These are phyloP conservation scores for Achatina immaculata DNA, from an alignment of 1,140 invertebrate genomes.

Conservation along the genomic window DNA sequence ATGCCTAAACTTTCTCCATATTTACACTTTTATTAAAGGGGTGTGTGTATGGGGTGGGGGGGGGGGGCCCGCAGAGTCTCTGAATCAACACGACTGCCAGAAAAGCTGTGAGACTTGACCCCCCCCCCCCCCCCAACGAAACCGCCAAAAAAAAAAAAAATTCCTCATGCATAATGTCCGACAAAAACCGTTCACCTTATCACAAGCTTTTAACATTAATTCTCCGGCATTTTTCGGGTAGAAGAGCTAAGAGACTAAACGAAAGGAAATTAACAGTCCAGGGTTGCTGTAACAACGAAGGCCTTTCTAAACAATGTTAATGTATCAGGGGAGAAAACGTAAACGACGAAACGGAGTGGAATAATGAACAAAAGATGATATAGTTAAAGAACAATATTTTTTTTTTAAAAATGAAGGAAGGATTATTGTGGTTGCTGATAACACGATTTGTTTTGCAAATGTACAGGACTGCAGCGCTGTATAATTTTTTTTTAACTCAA, in stretches of 20 bases:
- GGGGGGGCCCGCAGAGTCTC: no score
- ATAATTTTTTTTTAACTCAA: no score
- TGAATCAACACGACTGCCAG: background rate
- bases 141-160: no score
- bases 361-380: background rate
- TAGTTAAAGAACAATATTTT: no score
- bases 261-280: background rate
- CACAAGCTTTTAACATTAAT: slow-evolving; percentile 17
- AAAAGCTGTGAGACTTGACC: background rate
- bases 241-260: background rate
- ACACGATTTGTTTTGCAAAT: slow-evolving; percentile 15
- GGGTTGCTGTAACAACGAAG: background rate
- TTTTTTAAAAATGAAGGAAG: background rate
- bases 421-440: background rate
- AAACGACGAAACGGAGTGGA: background rate
- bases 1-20: background rate
- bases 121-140: no score
- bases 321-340: background rate
- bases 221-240: background rate
- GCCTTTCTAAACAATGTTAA: background rate
- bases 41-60: no score
- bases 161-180: background rate
- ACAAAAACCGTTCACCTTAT: background rate
- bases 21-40: background rate
- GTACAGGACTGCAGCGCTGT: background rate